Conservation (phyloP, 2,888 invertebrate species). For the Meloe dianella region DNA sequence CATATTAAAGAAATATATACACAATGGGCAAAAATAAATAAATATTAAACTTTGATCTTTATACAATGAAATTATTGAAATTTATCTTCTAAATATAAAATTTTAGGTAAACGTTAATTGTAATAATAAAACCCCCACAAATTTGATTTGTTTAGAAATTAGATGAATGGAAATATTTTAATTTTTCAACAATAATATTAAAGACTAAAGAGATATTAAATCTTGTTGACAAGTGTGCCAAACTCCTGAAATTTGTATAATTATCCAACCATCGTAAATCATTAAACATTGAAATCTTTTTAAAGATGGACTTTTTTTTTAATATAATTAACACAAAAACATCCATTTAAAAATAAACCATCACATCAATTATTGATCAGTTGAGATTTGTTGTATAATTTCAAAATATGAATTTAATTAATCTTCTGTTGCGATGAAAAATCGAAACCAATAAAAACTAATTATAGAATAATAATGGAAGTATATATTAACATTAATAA, state of each 20-base stretch:
- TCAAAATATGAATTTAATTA: too few relatives aligned
- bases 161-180: background rate
- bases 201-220: background rate
- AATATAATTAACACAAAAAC: background rate
- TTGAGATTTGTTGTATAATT: too few relatives aligned
- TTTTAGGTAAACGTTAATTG: background rate
- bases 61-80: background rate
- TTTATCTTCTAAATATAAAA: slow-evolving; percentile 11
- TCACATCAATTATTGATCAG: too few relatives aligned
- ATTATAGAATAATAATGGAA: background rate
- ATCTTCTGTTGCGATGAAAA: background rate
- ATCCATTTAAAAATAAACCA: background rate
- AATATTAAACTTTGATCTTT: slow-evolving; percentile 18
- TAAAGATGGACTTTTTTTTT: background rate
- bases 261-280: slow-evolving; percentile 10
- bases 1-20: too few relatives aligned
- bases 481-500: background rate
- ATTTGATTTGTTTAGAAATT: background rate
- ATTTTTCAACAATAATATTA: background rate
- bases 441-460: background rate
- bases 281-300: background rate
- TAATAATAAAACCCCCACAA: background rate
- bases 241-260: slow-evolving; percentile 15
- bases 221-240: background rate
- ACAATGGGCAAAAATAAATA: slow-evolving; percentile 17